These are phyloP conservation scores for Strongylocentrotus purpuratus DNA, from an alignment of 35 echinoderm and acorn worm species.

Conservation along the genomic window DNA sequence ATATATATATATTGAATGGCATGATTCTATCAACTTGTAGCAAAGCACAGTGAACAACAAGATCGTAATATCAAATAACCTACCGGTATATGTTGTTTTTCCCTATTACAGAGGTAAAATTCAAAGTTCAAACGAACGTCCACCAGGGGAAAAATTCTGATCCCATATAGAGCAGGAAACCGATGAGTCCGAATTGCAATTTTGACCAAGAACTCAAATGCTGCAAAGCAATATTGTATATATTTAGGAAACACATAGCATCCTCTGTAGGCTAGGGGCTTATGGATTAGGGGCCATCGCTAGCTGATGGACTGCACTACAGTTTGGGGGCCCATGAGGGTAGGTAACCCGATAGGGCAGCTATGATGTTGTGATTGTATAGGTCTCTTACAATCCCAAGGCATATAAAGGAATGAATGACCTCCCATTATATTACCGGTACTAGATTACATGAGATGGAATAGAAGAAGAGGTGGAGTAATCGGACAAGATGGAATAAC, in stretches of 20 bases:
- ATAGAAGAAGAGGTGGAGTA: not conserved
- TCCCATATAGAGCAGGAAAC: not conserved
- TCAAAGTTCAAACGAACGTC: not conserved
- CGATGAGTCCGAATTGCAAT: not conserved
- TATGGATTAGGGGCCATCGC: not conserved
- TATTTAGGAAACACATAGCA: not conserved
- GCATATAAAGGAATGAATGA: not conserved
- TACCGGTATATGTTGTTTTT: no score
- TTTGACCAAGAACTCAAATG: not conserved
- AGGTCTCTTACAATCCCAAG: not conserved
- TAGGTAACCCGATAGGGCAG: not conserved
- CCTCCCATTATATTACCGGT: not conserved
- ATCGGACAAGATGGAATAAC: not conserved
- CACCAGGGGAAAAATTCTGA: not conserved
- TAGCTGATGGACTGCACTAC: not conserved
- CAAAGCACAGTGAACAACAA: not conserved
- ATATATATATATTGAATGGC: not conserved
- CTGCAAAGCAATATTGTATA: not conserved
- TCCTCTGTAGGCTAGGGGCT: not conserved
- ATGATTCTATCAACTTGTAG: not conserved
- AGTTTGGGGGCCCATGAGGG: not conserved
- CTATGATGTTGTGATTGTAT: not conserved
- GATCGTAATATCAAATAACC: not conserved
- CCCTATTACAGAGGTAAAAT: no score
- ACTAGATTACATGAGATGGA: not conserved